Percentiles rank a stretch among this genome's conserved stretches.
These are phyloP conservation scores for Merodon equestris DNA, from an alignment of 2,888 invertebrate genomes.

Conservation along the genomic window DNA sequence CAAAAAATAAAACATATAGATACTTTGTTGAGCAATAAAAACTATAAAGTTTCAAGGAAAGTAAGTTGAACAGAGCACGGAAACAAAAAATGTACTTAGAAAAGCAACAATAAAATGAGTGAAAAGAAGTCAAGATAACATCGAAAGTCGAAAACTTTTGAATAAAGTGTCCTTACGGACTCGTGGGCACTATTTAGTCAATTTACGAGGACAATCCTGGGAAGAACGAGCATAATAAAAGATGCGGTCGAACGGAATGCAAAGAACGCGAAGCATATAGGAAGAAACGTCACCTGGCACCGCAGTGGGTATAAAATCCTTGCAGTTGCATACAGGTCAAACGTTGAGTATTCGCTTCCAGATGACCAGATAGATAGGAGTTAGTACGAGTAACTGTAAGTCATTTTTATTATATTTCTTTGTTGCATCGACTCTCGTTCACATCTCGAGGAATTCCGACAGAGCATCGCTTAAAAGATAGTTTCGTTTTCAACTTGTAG, in stretches of 20 bases:
- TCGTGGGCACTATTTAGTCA: constrained; percentile 28
- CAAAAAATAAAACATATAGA: constrained; percentile 25
- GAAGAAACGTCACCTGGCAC: too few relatives aligned
- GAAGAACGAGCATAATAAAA: too few relatives aligned
- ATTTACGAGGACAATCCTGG: background rate
- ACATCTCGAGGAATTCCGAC: too few relatives aligned
- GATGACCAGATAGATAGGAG: too few relatives aligned
- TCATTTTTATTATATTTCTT: too few relatives aligned
- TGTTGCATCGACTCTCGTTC: too few relatives aligned
- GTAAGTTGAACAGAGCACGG: constrained; percentile 14
- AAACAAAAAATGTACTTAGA: background rate
- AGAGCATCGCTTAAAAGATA: too few relatives aligned
- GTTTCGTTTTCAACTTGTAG: too few relatives aligned
- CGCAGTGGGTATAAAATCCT: too few relatives aligned
- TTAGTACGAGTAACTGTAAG: too few relatives aligned
- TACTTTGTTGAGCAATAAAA: constrained; percentile 39
- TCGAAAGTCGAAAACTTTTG: constrained; percentile 26
- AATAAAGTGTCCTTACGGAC: constrained; percentile 28
- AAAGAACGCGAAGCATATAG: background rate
- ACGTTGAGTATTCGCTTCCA: too few relatives aligned
- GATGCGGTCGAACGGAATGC: background rate
- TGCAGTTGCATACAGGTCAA: too few relatives aligned
- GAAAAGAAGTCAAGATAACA: constrained; percentile 2
- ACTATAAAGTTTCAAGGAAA: constrained; percentile 48
- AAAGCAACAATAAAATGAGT: background rate